A percentile compares a stretch with the other conserved stretches of the same genome.
These are phyloP conservation scores for Eilema caniola DNA, from an alignment of 2,888 invertebrate genomes.

Conservation along the genomic window DNA sequence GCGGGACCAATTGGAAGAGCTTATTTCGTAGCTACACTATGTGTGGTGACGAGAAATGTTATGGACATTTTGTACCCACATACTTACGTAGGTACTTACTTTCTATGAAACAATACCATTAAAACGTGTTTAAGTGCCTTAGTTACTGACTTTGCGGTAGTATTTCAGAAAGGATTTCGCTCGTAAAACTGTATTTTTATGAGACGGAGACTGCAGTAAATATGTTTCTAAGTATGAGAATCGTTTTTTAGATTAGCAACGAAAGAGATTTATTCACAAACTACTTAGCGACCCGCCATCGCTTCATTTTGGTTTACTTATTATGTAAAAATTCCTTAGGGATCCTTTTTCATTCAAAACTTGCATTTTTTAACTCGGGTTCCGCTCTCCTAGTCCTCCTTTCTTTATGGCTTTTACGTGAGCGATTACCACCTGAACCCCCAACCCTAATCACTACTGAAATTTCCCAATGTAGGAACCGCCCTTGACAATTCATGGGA, in stretches of 20 bases:
- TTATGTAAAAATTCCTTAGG: too few relatives aligned
- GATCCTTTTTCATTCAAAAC: neutral
- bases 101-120: conserved; percentile 2
- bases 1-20: too few relatives aligned
- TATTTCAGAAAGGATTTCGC: conserved; percentile 2
- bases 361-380: too few relatives aligned
- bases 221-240: neutral
- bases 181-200: conserved; percentile 20
- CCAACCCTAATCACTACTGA: neutral
- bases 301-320: neutral
- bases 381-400: too few relatives aligned
- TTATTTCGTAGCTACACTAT: too few relatives aligned
- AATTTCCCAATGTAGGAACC: neutral
- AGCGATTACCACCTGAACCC: too few relatives aligned
- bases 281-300: neutral
- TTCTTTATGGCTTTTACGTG: too few relatives aligned
- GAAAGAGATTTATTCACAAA: neutral
- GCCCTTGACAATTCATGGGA: neutral
- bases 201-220: conserved; percentile 36
- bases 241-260: conserved; percentile 1
- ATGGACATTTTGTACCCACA: neutral
- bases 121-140: neutral
- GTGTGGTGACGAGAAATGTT: too few relatives aligned
- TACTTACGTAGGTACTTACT: neutral
- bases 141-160: neutral